Percentiles rank a stretch among this genome's conserved stretches.
phyloP scores from a whole-genome alignment of 2,797 vertebrate genomes.

The Cuniculus paca region DNA sequence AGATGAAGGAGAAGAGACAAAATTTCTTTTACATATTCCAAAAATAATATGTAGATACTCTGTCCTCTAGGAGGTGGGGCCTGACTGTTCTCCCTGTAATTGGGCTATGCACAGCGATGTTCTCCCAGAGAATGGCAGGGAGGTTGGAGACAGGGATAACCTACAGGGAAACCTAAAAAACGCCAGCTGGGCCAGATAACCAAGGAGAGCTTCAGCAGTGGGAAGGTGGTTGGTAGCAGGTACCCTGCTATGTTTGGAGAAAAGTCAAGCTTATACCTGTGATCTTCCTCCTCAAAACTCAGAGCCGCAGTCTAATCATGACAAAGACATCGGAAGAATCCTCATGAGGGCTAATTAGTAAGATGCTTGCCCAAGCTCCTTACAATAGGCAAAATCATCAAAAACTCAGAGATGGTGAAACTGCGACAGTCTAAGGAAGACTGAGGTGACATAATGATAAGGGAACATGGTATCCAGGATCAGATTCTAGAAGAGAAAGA shows the following conservation, averaged over 20 bases:
- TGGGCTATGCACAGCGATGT: no score
- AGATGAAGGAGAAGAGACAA: background rate
- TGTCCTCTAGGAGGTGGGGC: background rate
- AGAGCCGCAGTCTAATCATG: background rate
- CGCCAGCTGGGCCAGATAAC: background rate
- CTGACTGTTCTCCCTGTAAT: no score
- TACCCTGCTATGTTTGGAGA: background rate
- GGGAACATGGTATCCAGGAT: fast-evolving
- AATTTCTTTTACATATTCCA: background rate
- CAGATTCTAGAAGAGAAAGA: background rate
- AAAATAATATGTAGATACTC: background rate
- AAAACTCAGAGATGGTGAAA: background rate
- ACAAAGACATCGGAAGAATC: background rate
- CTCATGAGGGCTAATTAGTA: background rate
- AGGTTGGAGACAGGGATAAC: no score
- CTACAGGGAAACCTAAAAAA: background rate
- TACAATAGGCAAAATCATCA: background rate
- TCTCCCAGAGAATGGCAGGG: background rate
- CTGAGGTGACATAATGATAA: no score
- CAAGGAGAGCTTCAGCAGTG: no score
- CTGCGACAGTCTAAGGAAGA: background rate
- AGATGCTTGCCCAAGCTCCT: no score
- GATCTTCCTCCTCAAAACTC: background rate
- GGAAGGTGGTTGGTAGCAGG: no score
- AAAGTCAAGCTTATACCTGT: background rate